Evolutionary conservation across 1,140 invertebrate genomes (phyloP).

Genomic region (Bradynema listronoti): DNA sequence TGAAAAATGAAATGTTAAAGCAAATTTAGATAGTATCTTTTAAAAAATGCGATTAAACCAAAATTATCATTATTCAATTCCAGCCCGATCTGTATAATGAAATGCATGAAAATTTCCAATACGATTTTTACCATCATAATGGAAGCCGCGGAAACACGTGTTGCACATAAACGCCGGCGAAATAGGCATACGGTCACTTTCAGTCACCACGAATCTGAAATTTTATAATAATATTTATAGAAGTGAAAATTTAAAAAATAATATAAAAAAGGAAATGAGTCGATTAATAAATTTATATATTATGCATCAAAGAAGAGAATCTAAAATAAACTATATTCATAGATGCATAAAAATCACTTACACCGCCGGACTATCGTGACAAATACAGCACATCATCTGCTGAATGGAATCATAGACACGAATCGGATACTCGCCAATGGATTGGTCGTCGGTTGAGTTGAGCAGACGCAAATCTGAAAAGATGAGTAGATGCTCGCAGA

Average conservation of each 20-base stretch:
- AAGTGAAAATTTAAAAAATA: not conserved
- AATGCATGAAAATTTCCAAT: conserved; percentile 48
- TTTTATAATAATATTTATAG: not conserved
- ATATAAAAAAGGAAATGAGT: not conserved
- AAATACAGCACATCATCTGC: conserved; percentile 28
- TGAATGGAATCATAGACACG: conserved; percentile 35
- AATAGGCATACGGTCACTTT: conserved; percentile 49
- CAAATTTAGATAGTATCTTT: no score
- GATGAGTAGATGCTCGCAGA: conserved; percentile 61
- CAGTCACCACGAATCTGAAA: conserved; percentile 48
- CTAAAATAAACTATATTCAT: conserved; percentile 8
- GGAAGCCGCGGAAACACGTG: conserved; percentile 42
- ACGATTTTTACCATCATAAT: conserved; percentile 34
- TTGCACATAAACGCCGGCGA: conserved; percentile 44
- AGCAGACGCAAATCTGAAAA: conserved; percentile 57
- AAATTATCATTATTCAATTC: conserved; percentile 30
- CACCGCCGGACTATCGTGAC: conserved; percentile 36
- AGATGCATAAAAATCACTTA: conserved; percentile 21
- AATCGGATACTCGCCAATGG: conserved; percentile 41
- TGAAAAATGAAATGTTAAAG: no score
- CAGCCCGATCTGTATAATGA: conserved; percentile 44
- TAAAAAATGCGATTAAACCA: conserved; percentile 2
- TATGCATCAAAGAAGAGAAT: conserved; percentile 2
- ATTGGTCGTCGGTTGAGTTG: conserved; percentile 31
- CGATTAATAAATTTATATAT: conserved; percentile 7